Percentiles rank a stretch among this genome's conserved stretches.
These are phyloP conservation scores for Agriopis leucophaearia DNA, from an alignment of 2,888 invertebrate species.

Conservation along the genomic window DNA sequence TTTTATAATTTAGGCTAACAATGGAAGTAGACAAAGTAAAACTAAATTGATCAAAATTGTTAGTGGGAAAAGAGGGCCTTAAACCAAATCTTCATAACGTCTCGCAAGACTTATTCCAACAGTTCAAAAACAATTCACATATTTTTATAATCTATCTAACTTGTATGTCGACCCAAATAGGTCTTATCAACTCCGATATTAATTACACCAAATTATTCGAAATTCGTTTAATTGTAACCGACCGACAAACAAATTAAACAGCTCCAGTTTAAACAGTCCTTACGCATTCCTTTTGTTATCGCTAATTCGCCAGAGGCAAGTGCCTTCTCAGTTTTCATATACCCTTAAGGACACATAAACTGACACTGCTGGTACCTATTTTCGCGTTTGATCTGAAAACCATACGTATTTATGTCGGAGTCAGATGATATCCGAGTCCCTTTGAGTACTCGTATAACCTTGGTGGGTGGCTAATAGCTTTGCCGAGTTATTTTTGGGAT, in stretches of 20 bases:
- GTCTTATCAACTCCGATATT: neutral
- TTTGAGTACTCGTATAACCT: slow-evolving; percentile 35
- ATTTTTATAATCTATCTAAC: neutral
- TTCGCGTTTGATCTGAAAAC: slow-evolving; percentile 29
- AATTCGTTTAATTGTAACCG: slow-evolving; percentile 11
- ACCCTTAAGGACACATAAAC: slow-evolving; percentile 27
- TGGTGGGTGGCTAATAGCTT: slow-evolving; percentile 26
- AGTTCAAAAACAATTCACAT: neutral
- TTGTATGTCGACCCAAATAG: neutral
- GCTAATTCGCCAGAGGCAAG: slow-evolving; percentile 29
- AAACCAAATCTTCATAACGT: neutral
- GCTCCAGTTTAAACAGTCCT: slow-evolving; percentile 10
- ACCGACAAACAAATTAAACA: slow-evolving; percentile 17
- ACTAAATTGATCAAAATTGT: no score
- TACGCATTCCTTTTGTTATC: slow-evolving; percentile 37
- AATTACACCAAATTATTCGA: slow-evolving; percentile 1
- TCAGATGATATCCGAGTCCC: slow-evolving; percentile 38
- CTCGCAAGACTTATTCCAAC: neutral
- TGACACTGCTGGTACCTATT: slow-evolving; percentile 17
- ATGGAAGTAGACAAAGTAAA: no score
- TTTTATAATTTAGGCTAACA: no score
- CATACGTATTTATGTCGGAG: slow-evolving; percentile 22
- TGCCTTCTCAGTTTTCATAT: slow-evolving; percentile 34
- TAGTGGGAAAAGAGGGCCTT: no score
- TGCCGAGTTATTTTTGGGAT: slow-evolving; percentile 26